A percentile compares a stretch with the other conserved stretches of the same genome.
These are phyloP conservation scores for Phalacrocorax carbo DNA, from an alignment of 2,113 vertebrate species.

Conservation along the genomic window DNA sequence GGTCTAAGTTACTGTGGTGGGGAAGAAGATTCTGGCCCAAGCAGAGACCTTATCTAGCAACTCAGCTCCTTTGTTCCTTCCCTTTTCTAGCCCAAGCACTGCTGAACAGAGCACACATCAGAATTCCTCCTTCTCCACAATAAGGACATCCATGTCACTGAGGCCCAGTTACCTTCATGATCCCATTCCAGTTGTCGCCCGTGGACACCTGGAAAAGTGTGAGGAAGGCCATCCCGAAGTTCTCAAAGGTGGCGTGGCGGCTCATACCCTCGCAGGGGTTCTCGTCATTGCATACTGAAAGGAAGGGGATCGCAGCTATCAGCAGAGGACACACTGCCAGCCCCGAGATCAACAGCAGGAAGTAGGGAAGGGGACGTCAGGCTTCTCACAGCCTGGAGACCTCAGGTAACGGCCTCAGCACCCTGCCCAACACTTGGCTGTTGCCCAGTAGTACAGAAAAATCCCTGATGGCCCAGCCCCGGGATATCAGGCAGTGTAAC, in stretches of 20 bases:
- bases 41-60: not conserved
- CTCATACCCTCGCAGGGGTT: constrained; percentile 98
- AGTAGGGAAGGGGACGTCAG: not conserved
- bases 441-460: not conserved
- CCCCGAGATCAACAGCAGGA: not conserved
- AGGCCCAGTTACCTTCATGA: constrained; percentile 90
- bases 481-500: not conserved
- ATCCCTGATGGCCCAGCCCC: not conserved
- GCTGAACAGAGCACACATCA: not conserved
- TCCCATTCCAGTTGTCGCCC: constrained; percentile 98
- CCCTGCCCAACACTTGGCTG: not conserved
- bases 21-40: not conserved
- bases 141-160: not conserved
- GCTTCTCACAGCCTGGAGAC: not conserved
- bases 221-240: constrained; percentile 99
- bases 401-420: not conserved
- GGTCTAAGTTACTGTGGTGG: not conserved
- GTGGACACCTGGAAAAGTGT: constrained; percentile 98
- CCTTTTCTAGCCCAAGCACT: not conserved
- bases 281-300: constrained; percentile 91
- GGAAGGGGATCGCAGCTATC: not conserved
- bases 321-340: not conserved
- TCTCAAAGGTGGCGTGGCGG: constrained; percentile 97
- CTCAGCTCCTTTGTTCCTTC: not conserved
- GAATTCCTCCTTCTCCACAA: not conserved